Base-by-base conservation (phyloP, 2,888 invertebrate species). In the Miltochrista miniata region DNA sequence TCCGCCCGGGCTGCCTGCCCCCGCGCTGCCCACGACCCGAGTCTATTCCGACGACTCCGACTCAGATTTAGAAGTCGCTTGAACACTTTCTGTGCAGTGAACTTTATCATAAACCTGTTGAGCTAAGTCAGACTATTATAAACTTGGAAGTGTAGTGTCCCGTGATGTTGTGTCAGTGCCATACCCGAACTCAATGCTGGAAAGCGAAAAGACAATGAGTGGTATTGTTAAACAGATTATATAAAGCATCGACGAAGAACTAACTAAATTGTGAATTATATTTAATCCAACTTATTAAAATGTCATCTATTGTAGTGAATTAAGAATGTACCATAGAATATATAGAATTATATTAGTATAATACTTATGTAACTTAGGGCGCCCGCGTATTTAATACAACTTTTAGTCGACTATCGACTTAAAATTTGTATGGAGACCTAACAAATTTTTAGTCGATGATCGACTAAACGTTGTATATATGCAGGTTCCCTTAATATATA, bases 21-120 rank as follows among this genome's bases (percentile, higher is more conserved):
- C 76, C 36, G 74, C 81, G 40, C 83, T 83, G 0, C 80, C 78
- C 2, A 76, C 92, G 50, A 83, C 85, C 2, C 76, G 85, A 9
- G 73, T 80, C 39, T 93, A 93, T 74, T 93, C 94, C 63, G 95
- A 95, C 67, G 95, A 95, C 68, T 96, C 96, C 70, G 96, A 96
- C 60, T 96, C 96, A 0, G 96, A 96, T 74, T 90, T 96, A 47
- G 96, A 96, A 86, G 96, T 96, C 48, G 96, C 96, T 83, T 96
- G 94, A 57, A 47, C 56, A 45, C 39, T 13, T 15, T 8, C 15
- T n/a, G 43, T 46, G 39, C 18, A 37, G 30, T 37, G 31, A 48
- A 35, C 47, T 37, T 29, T n/a, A 24, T n/a, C n/a, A n/a, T n/a
- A n/a, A n/a, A n/a, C n/a, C n/a, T n/a, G n/a, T n/a, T n/a, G n/a